A percentile compares a stretch with the other conserved stretches of the same genome.
Evolutionary conservation across 2,113 vertebrate genomes (phyloP).

Genomic region (Mus spicilegus): DNA sequence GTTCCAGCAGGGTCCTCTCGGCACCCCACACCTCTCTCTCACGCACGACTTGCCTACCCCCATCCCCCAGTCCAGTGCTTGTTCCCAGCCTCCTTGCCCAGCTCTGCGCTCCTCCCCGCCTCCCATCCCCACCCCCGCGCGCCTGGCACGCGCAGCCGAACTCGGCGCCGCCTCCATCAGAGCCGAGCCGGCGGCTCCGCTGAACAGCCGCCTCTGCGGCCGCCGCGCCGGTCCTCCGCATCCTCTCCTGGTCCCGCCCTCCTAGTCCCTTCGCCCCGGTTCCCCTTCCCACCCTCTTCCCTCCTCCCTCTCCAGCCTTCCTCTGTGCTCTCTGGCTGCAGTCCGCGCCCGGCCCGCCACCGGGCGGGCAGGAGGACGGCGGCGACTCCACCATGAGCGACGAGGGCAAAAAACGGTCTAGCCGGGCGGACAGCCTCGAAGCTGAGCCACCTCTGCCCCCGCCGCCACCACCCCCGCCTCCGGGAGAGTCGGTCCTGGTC

Average conservation of each 20-base stretch:
- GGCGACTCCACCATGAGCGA: conserved; percentile 65
- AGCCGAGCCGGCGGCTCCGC: conserved; percentile 67
- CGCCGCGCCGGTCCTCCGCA: background rate
- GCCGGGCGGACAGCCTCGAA: conserved; percentile 24
- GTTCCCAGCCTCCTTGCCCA: background rate
- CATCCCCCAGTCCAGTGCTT: background rate
- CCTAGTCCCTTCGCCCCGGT: background rate
- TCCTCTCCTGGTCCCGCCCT: conserved; percentile 42
- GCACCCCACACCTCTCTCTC: background rate
- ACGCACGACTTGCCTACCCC: background rate
- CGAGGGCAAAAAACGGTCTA: conserved; percentile 21
- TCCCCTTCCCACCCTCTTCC: fast-evolving
- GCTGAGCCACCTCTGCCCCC: conserved; percentile 21
- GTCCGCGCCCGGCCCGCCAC: conserved; percentile 13
- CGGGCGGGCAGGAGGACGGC: conserved; percentile 39
- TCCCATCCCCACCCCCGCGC: background rate
- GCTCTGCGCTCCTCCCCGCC: background rate
- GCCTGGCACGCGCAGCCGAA: conserved; percentile 54
- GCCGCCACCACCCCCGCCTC: background rate
- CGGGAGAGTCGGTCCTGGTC: background rate
- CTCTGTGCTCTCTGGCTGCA: background rate
- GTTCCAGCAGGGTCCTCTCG: background rate
- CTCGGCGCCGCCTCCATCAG: conserved; percentile 62
- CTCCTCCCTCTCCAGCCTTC: background rate
- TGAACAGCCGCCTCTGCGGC: conserved; percentile 41